Evolutionary conservation across 2,888 invertebrate genomes (phyloP).

Genomic region (Macrophya alboannulata): DNA sequence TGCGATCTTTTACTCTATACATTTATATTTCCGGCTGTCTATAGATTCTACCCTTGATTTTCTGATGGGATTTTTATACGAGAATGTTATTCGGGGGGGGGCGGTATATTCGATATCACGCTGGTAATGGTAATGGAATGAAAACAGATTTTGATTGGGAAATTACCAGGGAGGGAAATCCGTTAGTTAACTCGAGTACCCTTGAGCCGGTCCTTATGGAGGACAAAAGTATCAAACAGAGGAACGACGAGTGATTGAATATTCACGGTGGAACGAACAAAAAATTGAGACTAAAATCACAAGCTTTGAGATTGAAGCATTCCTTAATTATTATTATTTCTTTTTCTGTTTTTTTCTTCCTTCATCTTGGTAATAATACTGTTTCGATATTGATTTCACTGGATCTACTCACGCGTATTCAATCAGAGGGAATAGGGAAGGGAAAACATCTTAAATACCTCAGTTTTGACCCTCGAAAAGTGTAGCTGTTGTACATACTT

Average conservation of each 20-base stretch:
- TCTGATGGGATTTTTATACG: constrained; percentile 1
- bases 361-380: constrained; percentile 20
- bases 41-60: background rate
- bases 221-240: constrained; percentile 25
- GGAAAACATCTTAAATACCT: constrained; percentile 15
- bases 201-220: background rate
- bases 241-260: background rate
- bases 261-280: background rate
- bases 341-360: background rate
- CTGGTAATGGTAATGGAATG: constrained; percentile 6
- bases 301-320: background rate
- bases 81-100: background rate
- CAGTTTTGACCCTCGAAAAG: background rate
- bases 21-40: background rate
- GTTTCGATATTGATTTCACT: constrained; percentile 35
- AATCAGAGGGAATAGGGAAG: background rate
- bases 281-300: background rate
- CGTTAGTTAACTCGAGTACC: constrained; percentile 6
- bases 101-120: background rate
- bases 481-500: background rate
- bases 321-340: constrained; percentile 13
- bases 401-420: background rate
- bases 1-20: background rate
- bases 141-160: constrained; percentile 14
- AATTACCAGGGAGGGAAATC: constrained; percentile 32